These are phyloP conservation scores for Drosophila percnosoma DNA, from an alignment of 2,888 invertebrate genomes.

Conservation along the genomic window DNA sequence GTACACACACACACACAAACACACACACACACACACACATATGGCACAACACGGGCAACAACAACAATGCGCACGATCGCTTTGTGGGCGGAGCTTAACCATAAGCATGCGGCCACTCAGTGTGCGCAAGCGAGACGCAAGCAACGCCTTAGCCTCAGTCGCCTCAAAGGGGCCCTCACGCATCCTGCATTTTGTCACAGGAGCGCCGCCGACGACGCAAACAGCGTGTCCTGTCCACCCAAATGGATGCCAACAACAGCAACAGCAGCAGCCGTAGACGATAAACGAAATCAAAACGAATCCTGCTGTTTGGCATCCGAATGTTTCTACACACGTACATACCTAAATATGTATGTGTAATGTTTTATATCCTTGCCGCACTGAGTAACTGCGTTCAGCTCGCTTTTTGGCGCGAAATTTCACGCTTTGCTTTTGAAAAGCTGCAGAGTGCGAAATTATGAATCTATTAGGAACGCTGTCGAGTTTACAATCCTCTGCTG, in stretches of 20 bases:
- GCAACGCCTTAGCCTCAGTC: constrained; percentile 30
- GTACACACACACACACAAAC: constrained; percentile 7
- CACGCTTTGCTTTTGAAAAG: constrained; percentile 18
- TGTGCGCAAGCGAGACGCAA: constrained; percentile 54
- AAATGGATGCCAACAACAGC: constrained; percentile 12
- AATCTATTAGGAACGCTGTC: neutral
- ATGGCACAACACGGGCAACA: constrained; percentile 31
- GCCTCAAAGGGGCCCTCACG: constrained; percentile 20
- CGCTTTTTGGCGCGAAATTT: constrained; percentile 53
- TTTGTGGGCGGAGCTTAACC: constrained; percentile 68
- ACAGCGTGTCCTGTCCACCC: constrained; percentile 33
- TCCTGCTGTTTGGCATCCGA: constrained; percentile 21
- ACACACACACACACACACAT: neutral
- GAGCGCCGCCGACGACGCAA: constrained; percentile 6
- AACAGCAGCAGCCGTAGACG: constrained; percentile 11
- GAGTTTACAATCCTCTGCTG: neutral
- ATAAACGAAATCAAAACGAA: constrained; percentile 13
- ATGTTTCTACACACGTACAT: neutral
- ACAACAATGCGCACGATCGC: constrained; percentile 68
- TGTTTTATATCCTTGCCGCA: constrained; percentile 28
- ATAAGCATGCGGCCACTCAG: constrained; percentile 23
- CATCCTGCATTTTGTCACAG: constrained; percentile 61
- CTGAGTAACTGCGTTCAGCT: constrained; percentile 20
- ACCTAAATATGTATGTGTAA: neutral
- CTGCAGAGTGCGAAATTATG: constrained; percentile 7